Evolutionary conservation across 2,888 invertebrate genomes (phyloP).

Genomic region (Heliconius ethilla): DNA sequence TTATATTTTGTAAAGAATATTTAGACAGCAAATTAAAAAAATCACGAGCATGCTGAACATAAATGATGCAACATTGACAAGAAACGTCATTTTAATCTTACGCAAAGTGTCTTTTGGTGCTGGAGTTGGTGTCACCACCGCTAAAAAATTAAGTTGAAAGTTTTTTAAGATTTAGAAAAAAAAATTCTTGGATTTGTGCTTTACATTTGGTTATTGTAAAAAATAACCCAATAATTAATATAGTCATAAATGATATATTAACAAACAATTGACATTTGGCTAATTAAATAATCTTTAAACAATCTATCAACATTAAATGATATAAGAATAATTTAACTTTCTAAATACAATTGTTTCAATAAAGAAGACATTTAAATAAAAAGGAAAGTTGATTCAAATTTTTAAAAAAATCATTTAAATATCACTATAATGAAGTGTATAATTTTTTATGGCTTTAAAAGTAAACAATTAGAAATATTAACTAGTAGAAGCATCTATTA

Average conservation of each 20-base stretch:
- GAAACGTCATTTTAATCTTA: constrained; percentile 56
- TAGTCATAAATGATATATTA: too few species aligned
- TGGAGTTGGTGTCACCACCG: constrained; percentile 61
- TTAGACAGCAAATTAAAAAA: constrained; percentile 35
- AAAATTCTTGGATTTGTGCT: neutral
- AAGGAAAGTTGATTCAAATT: too few species aligned
- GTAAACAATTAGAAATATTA: too few species aligned
- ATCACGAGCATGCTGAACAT: constrained; percentile 45
- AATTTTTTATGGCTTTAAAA: too few species aligned
- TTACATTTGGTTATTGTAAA: too few species aligned
- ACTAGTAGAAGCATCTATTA: neutral
- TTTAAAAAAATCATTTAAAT: too few species aligned
- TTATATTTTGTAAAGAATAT: neutral
- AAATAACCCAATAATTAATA: too few species aligned
- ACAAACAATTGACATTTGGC: neutral
- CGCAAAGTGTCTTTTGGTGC: constrained; percentile 62
- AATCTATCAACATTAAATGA: neutral
- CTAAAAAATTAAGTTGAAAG: constrained; percentile 53
- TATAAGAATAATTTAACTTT: too few species aligned
- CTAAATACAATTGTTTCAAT: too few species aligned
- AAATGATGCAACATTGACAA: constrained; percentile 51
- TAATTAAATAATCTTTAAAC: neutral
- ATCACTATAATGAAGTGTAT: too few species aligned
- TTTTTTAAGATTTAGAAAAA: neutral
- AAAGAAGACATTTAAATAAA: too few species aligned